Evolutionary conservation across 30 jellyfish, hydroid and myxozoan species (phyloP).

Genomic region (Cassiopea andromeda): DNA sequence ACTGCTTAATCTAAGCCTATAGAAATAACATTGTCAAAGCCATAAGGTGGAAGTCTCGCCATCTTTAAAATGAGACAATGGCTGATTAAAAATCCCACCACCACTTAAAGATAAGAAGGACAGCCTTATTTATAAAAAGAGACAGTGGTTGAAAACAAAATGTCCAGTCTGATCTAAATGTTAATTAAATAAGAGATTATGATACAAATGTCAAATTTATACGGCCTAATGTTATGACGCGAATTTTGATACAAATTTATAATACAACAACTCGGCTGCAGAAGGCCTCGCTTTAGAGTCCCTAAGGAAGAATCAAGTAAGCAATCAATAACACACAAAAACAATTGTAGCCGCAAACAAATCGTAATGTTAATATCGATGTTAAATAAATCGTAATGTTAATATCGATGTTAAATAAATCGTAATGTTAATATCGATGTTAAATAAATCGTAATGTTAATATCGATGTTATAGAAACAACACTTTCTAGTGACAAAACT

Average conservation of each 20-base stretch:
- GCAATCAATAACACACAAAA: background rate
- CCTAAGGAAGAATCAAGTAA: slow-evolving; percentile 34
- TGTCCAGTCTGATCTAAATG: background rate
- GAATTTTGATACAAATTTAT: slow-evolving; percentile 46
- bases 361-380: background rate
- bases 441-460: too few species aligned
- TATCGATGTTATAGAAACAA: too few species aligned
- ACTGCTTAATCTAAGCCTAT: background rate
- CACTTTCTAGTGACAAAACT: too few species aligned
- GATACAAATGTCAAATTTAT: background rate
- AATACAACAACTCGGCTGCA: slow-evolving; percentile 67
- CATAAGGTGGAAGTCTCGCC: background rate
- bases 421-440: too few species aligned
- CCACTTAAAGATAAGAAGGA: background rate
- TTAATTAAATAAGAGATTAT: slow-evolving; percentile 13
- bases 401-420: background rate
- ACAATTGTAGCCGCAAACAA: background rate
- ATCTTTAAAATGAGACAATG: background rate
- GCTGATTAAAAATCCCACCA: background rate
- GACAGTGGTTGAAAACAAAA: background rate
- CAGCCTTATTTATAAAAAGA: background rate
- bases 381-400: background rate
- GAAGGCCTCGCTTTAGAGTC: slow-evolving; percentile 83
- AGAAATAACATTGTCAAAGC: background rate
- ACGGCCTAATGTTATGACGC: slow-evolving; percentile 24